A percentile compares a stretch with the other conserved stretches of the same genome.
These are phyloP conservation scores for Calcarius ornatus DNA, from an alignment of 2,113 vertebrate genomes.

Conservation along the genomic window DNA sequence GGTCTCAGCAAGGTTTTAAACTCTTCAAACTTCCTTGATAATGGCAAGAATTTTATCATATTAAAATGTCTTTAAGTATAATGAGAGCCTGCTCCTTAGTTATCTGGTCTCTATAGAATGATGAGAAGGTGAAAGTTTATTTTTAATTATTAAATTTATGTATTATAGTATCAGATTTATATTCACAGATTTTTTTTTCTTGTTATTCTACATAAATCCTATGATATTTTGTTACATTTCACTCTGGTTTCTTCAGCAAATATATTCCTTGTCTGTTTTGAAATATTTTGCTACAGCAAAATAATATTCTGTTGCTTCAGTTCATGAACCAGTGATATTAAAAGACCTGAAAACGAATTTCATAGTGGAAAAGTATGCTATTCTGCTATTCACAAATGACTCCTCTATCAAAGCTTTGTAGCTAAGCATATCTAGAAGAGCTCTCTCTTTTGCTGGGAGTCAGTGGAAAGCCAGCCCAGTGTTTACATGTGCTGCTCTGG, in stretches of 20 bases:
- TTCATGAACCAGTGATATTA: neutral
- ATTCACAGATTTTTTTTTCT: neutral
- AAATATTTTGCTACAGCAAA: neutral
- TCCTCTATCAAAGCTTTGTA: neutral
- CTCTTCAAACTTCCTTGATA: neutral
- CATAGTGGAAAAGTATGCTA: neutral
- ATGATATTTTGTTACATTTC: neutral
- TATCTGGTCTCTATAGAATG: neutral
- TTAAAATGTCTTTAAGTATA: neutral
- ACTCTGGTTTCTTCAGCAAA: neutral
- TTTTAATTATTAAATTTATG: neutral
- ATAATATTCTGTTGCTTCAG: neutral
- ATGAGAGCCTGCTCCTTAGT: neutral
- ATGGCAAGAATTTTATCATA: neutral
- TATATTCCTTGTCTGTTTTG: neutral
- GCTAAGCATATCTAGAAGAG: neutral
- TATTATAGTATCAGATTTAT: neutral
- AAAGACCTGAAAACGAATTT: neutral
- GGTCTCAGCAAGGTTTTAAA: neutral
- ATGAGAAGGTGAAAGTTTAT: neutral
- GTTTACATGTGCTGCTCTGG: neutral
- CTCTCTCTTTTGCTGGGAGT: neutral
- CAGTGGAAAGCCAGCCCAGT: neutral
- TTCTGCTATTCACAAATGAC: neutral
- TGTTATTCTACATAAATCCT: neutral